A percentile compares a stretch with the other conserved stretches of the same genome.
Evolutionary conservation across 2,113 vertebrate species (phyloP).

Genomic region (Nipponia nippon): DNA sequence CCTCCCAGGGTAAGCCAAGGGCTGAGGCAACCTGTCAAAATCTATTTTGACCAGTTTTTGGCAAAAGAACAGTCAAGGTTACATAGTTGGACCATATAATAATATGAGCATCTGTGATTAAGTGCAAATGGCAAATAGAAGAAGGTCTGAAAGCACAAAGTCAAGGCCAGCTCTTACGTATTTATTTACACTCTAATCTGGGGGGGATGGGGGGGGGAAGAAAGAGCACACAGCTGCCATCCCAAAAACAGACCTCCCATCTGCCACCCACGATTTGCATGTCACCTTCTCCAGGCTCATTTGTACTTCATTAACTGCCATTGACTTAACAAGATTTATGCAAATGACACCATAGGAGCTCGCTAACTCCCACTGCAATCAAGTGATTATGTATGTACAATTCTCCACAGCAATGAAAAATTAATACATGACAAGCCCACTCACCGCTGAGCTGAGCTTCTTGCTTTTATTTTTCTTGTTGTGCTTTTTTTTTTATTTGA

Average conservation of each 20-base stretch:
- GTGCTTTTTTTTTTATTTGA: slow-evolving; percentile 38
- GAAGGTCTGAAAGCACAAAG: slow-evolving; percentile 15
- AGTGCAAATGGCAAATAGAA: neutral
- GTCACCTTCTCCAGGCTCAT: slow-evolving; percentile 88
- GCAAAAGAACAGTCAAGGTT: slow-evolving; percentile 26
- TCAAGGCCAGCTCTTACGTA: neutral
- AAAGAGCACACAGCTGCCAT: slow-evolving; percentile 77
- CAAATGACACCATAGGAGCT: slow-evolving; percentile 84
- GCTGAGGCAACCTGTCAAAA: neutral
- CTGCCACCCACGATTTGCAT: slow-evolving; percentile 86
- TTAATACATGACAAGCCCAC: slow-evolving; percentile 81
- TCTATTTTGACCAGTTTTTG: neutral
- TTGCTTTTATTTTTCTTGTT: slow-evolving; percentile 72
- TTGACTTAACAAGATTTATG: slow-evolving; percentile 90
- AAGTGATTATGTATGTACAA: slow-evolving; percentile 84
- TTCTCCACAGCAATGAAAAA: slow-evolving; percentile 83
- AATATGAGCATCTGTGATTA: neutral
- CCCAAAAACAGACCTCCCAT: slow-evolving; percentile 86
- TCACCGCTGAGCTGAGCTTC: slow-evolving; percentile 63
- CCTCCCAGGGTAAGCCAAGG: neutral
- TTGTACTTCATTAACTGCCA: slow-evolving; percentile 92
- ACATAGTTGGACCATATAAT: neutral
- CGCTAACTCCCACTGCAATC: slow-evolving; percentile 83
- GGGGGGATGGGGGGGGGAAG: neutral
- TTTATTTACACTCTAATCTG: slow-evolving; percentile 44